Evolutionary conservation across 2,888 invertebrate genomes (phyloP), one percentile per base, ranked within the genome.

Genomic region (Chrysolina oricalcia): DNA sequence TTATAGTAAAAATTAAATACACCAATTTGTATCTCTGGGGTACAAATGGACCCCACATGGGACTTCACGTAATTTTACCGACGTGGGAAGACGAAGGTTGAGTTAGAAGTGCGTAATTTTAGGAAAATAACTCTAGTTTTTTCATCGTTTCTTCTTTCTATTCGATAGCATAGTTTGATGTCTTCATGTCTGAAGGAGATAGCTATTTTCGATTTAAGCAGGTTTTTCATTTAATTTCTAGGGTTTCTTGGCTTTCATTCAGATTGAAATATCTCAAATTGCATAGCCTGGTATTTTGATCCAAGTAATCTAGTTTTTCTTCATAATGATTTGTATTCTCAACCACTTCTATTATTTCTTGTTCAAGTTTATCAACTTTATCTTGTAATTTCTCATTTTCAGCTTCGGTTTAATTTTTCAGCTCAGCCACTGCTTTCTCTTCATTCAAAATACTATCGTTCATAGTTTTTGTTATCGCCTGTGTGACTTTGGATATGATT

Each of bases 401-500:
- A 59, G 59, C 59, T 59, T 59, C 59, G 59, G 59, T 17, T 59
- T 59, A 17, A 59, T 19, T 59, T 59, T 59, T 59, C 59, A 59
- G 59, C 59, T 59, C 59, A 15, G 59, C 59, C 59, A 59, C 59
- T 59, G 59, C 21, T 59, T 15, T 17, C 59, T 59, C 19, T 59
- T 17, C 11, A 59, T 59, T 59, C 9, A 23, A 59, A 59, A 59
- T 11, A 59, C 59, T 59, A 59, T 59, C 59, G 59, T 9, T 59
- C 17, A 59, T 59, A 59, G 59, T 59, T 59, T 59, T 59, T 59
- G 59, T 59, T 3, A 59, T 59, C 17, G 59, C 59, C 59, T 59
- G 59, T 59, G 59, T 59, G 59, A 59, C 59, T 59, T 59, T 59
- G 59, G 59, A 59, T 59, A 17, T 59, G 59, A 59, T 59, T 59